Base-by-base conservation (phyloP, 2,888 invertebrate genomes). In the Drosophila peninsularis region DNA sequence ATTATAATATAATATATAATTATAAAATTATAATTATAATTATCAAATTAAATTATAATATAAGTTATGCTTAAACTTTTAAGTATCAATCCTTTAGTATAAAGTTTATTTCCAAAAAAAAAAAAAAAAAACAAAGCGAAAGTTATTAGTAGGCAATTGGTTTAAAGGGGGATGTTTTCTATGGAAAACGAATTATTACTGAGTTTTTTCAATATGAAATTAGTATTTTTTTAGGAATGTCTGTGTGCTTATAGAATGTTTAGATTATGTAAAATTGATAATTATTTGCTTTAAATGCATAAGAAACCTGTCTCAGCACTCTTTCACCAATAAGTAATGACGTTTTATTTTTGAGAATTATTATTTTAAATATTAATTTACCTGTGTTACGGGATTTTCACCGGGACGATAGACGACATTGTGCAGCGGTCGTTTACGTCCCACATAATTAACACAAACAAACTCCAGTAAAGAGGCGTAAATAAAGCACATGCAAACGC, bases 401-500 rank as follows among this genome's bases (percentile, higher is more conserved):
- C 97, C 97, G 1, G 97, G 97, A 82, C 97, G 94, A 93, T 97
- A 97, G 80, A 97, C 97, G 75, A 97, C 96, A 93, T 97, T 97
- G 94, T 97, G 97, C 71, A 97, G 94, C 56, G 97, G 97, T 85
- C 97, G 94, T 92, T 97, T 98, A 66, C 98, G 95, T 74, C 98
- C 98, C 77, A 98, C 97, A 93, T 98, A 98, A 94, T 98, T 98
- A 91, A 98, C 98, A 93, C 97, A 97, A 58, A 98, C 98, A 93
- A 98, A 98, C 93, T 98, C 98, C 88, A 98, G 94, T 67, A 98
- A 94, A 57, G 97, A 97, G 68, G 98, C 98, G 94, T 98, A 98
- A 92, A 98, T 98, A 94, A 98, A 98, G 93, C 97, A 98, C 98
- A 98, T 98, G 93, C 98, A 98, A 78, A 98, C 98, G 69, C 98